Evolutionary conservation across 2,797 vertebrate species (phyloP).

Genomic region (Eurystomus glaucurus): DNA sequence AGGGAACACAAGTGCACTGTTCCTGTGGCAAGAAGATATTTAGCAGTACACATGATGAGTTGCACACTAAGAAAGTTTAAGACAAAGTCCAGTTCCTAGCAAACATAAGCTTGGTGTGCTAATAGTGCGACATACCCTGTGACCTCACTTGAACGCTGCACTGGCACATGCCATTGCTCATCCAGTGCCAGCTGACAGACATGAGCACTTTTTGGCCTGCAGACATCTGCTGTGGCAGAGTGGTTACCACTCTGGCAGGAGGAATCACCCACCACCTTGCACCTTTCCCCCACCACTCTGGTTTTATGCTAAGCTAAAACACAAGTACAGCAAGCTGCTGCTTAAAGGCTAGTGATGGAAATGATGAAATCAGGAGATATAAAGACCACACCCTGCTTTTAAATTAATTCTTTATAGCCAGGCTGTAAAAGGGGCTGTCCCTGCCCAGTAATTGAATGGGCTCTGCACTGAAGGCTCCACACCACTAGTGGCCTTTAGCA

Average conservation of each 20-base stretch:
- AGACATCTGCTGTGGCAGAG: not conserved
- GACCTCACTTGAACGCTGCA: not conserved
- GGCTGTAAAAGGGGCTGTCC: not conserved
- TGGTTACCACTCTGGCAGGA: not conserved
- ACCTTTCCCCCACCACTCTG: not conserved
- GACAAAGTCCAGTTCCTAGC: not conserved
- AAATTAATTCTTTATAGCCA: slow-evolving; percentile 40
- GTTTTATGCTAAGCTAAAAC: not conserved
- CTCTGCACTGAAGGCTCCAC: not conserved
- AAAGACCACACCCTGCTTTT: slow-evolving; percentile 35
- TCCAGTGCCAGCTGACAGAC: not conserved
- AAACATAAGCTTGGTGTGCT: not conserved
- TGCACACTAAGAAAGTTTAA: not conserved
- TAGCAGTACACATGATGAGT: not conserved
- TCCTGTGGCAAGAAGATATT: not conserved
- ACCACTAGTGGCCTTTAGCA: slow-evolving; percentile 6
- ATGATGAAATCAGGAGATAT: not conserved
- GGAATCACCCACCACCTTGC: accelerated
- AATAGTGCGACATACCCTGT: not conserved
- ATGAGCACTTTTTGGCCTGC: accelerated
- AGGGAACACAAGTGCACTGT: not conserved
- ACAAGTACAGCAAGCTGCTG: not conserved
- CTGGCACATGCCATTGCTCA: accelerated
- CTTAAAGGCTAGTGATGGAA: not conserved
- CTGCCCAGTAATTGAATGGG: not conserved